These are phyloP conservation scores for Speoplatyrhinus poulsoni DNA, from an alignment of 2,113 vertebrate species.

Conservation along the genomic window DNA sequence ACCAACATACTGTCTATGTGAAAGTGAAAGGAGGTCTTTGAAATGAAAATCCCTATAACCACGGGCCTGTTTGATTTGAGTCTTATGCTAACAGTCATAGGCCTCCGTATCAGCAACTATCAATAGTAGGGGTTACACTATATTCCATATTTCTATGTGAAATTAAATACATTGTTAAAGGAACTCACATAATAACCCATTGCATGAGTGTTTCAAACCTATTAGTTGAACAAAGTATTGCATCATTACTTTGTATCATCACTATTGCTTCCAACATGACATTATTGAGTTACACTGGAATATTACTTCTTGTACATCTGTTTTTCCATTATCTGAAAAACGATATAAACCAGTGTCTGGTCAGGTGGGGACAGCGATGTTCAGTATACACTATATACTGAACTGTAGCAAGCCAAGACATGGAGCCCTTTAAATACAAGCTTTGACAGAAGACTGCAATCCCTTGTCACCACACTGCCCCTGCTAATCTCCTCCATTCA, in stretches of 20 bases:
- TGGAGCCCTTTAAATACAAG: constrained; percentile 59
- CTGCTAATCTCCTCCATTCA: constrained; percentile 74
- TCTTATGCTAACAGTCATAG: not conserved
- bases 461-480: constrained; percentile 68
- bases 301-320: not conserved
- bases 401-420: constrained; percentile 45
- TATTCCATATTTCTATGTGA: no score
- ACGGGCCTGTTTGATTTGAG: constrained; percentile 3
- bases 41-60: constrained; percentile 34
- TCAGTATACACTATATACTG: constrained; percentile 9
- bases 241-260: not conserved
- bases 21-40: constrained; percentile 26
- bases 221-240: no score
- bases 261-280: not conserved
- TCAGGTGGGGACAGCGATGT: constrained; percentile 18
- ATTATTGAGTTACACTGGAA: not conserved
- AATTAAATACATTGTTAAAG: no score
- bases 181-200: no score
- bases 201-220: no score
- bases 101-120: no score
- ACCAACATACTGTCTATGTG: constrained; percentile 24
- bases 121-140: no score
- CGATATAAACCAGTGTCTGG: constrained; percentile 6
- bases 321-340: constrained; percentile 14
- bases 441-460: constrained; percentile 66